Evolutionary conservation across 1,140 invertebrate genomes (phyloP), one percentile per base, ranked within the genome.

Genomic region (Caenorhabditis inopinata): DNA sequence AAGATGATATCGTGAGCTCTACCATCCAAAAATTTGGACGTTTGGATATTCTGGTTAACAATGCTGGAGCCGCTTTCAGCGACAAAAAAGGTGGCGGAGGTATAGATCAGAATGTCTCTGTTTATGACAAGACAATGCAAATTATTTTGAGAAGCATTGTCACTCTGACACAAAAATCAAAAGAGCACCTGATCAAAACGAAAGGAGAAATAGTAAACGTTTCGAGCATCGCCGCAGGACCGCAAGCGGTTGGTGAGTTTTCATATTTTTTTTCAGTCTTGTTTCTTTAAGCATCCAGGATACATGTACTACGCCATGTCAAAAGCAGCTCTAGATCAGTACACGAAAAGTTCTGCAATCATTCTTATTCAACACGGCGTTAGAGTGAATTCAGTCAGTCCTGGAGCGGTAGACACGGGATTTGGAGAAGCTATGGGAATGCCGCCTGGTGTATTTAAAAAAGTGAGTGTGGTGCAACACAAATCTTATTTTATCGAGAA

Each of bases 231-330:
- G 62, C 76, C 14, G 76, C 76, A 11, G n/a, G 18, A 23, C 68
- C 49, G 7, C 51, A 27, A 9, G 45, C 38, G 5, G 75, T 74
- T 27, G 74, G 76, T 58, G 2, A 45, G 18, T 23, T 74, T 47
- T 1, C 7, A 76, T 12, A 16, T 11, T 74, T 42, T 5, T n/a
- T n/a, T n/a, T n/a, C n/a, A n/a, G n/a, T n/a, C 38, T 7, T 42
- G 14, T 49, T 51, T 83, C 21, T 32, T n/a, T n/a, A n/a, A 81
- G 78, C 25, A 35, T 14, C 87, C 89, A 38, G 92, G 94, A 83
- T 94, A 96, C 88, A 86, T 92, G 0, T 91, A 92, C 14, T 96
- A 96, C 87, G 92, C 92, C 88, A 89, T 89, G 1, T 90, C 91
- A 0, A 93, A 93, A 87, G 91, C 88, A 16, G 92, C 92, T n/a